Evolutionary conservation across 92 coral and sea anemone genomes (phyloP).

Genomic region (Bergia sp.): DNA sequence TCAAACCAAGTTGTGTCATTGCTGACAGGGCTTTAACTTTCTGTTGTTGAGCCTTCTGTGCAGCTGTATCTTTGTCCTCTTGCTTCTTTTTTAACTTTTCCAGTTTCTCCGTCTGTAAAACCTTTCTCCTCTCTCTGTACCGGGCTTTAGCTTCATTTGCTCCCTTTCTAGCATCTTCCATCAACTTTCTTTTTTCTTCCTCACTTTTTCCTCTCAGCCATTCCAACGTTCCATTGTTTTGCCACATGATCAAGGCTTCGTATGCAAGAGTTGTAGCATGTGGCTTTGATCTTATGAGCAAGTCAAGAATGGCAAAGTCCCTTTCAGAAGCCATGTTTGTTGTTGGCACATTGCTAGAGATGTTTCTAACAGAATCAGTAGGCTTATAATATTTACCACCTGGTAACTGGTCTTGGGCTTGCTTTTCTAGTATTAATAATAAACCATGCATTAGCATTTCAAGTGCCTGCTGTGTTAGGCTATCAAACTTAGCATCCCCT

Average conservation of each 20-base stretch:
- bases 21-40: slow-evolving; percentile 23
- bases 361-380: neutral
- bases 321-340: slow-evolving; percentile 23
- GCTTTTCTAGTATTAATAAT: slow-evolving; percentile 5
- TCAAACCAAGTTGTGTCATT: slow-evolving; percentile 8
- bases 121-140: neutral
- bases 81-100: slow-evolving; percentile 11
- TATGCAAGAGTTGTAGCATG: slow-evolving; percentile 18
- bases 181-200: neutral
- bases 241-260: slow-evolving; percentile 4
- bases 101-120: slow-evolving; percentile 7
- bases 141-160: slow-evolving; percentile 7
- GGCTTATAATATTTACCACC: slow-evolving; percentile 5
- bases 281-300: slow-evolving; percentile 2
- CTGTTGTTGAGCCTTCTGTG: slow-evolving; percentile 12
- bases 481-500: neutral
- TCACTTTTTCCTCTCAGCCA: slow-evolving; percentile 15
- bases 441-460: slow-evolving; percentile 22
- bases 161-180: slow-evolving; percentile 9
- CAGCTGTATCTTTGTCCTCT: neutral
- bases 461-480: slow-evolving; percentile 10
- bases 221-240: slow-evolving; percentile 11
- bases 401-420: slow-evolving; percentile 13
- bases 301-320: slow-evolving; percentile 10
- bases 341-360: slow-evolving; percentile 9